Evolutionary conservation across 92 coral and sea anemone species (phyloP).

Genomic region (Heteractis magnifica): DNA sequence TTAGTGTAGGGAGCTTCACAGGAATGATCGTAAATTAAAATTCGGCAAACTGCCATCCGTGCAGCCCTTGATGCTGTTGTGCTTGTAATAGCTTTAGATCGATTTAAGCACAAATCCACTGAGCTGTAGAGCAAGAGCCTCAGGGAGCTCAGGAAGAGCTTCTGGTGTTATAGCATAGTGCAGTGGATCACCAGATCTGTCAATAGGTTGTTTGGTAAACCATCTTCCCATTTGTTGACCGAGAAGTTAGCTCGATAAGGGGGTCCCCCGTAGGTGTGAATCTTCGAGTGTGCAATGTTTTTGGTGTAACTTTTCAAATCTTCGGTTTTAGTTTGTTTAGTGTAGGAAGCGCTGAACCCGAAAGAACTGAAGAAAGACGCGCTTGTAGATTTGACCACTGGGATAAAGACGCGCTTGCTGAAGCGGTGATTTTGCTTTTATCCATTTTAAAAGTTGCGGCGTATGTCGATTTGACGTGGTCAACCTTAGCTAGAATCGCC

Average conservation of each 20-base stretch:
- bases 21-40: conserved; percentile 85
- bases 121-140: background rate
- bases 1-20: conserved; percentile 79
- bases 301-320: conserved; percentile 55
- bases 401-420: conserved; percentile 93
- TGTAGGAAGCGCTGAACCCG: conserved; percentile 47
- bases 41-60: conserved; percentile 58
- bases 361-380: conserved; percentile 71
- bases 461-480: conserved; percentile 56
- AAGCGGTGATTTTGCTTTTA: conserved; percentile 68
- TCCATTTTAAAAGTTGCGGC: conserved; percentile 45
- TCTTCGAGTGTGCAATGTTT: conserved; percentile 56
- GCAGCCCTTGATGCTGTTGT: conserved; percentile 84
- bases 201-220: conserved; percentile 62
- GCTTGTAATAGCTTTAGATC: conserved; percentile 20
- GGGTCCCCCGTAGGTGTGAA: conserved; percentile 79
- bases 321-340: conserved; percentile 36
- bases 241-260: conserved; percentile 73
- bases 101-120: background rate
- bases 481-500: conserved; percentile 78
- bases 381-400: no score
- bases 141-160: conserved; percentile 13
- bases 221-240: conserved; percentile 76
- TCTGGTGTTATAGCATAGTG: conserved; percentile 71
- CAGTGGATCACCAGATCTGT: conserved; percentile 77